phyloP scores from a whole-genome alignment of 2,797 vertebrate genomes.

The Periophthalmus magnuspinnatus region DNA sequence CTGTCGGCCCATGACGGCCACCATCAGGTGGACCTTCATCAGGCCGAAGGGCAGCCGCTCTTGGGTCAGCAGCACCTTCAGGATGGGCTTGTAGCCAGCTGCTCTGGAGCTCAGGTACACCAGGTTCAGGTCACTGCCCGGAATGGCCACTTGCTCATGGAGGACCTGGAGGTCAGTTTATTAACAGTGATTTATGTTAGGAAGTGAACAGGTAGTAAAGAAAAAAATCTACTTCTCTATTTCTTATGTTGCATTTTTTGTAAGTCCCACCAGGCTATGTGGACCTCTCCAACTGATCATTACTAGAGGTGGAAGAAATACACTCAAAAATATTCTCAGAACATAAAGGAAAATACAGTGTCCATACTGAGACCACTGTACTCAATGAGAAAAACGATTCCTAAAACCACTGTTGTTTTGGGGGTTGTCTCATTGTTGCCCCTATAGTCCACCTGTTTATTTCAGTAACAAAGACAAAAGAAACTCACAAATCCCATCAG shows the following conservation, averaged over 20 bases:
- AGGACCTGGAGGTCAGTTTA: conserved; percentile 83
- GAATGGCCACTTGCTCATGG: conserved; percentile 94
- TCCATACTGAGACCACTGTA: no score
- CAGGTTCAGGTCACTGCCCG: conserved; percentile 93
- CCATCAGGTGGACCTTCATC: conserved; percentile 98
- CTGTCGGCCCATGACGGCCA: conserved; percentile 95
- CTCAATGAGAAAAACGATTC: no score
- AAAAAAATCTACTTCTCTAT: background rate
- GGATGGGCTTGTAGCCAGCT: conserved; percentile 93
- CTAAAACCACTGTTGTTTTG: no score
- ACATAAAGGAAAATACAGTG: no score
- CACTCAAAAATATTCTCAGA: no score
- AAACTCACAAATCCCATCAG: no score
- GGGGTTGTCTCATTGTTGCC: no score
- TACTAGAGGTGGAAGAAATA: no score
- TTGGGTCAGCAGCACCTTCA: conserved; percentile 96
- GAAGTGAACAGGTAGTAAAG: conserved; percentile 12
- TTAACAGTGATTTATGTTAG: conserved; percentile 57
- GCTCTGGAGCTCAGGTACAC: conserved; percentile 96
- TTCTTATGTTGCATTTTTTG: background rate
- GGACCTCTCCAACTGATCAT: background rate
- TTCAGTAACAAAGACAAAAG: no score
- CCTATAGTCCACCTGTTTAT: no score
- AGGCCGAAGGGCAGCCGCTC: conserved; percentile 91
- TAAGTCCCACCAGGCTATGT: background rate